phyloP scores from a whole-genome alignment of 2,888 invertebrate genomes.

The Lepidocyrtinus sp. region DNA sequence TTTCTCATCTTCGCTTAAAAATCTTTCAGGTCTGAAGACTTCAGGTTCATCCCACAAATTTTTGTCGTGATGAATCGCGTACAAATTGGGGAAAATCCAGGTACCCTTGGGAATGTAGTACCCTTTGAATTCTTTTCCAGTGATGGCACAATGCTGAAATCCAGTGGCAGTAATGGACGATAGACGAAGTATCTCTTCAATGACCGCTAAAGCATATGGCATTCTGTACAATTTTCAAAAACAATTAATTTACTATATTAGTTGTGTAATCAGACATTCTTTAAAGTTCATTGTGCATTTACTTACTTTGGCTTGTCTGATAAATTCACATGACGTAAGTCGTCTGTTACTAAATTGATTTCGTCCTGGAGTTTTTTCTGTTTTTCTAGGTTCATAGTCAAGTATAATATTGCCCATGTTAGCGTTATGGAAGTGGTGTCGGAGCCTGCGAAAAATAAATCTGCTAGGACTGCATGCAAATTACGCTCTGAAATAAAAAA shows the following conservation, averaged over 20 bases:
- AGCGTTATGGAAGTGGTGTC: constrained; percentile 56
- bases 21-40: constrained; percentile 59
- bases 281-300: background rate
- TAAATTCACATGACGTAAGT: constrained; percentile 34
- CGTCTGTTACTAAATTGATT: constrained; percentile 43
- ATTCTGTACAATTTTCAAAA: constrained; percentile 36
- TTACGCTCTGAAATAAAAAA: constrained; percentile 37
- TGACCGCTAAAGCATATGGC: constrained; percentile 59
- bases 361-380: constrained; percentile 57
- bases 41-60: constrained; percentile 57
- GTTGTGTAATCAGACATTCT: background rate
- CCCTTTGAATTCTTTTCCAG: constrained; percentile 42
- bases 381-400: constrained; percentile 36
- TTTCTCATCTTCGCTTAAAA: constrained; percentile 49
- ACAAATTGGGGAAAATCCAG: constrained; percentile 45
- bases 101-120: constrained; percentile 61
- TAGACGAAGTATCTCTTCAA: constrained; percentile 60
- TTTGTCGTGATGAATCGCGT: constrained; percentile 54
- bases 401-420: constrained; percentile 49
- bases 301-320: constrained; percentile 48
- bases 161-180: constrained; percentile 58
- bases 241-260: background rate
- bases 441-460: constrained; percentile 51
- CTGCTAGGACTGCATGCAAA: constrained; percentile 33
- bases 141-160: constrained; percentile 47